A percentile compares a stretch with the other conserved stretches of the same genome.
phyloP scores from a whole-genome alignment of 2,797 vertebrate genomes.

The Epinephelus coioides region DNA sequence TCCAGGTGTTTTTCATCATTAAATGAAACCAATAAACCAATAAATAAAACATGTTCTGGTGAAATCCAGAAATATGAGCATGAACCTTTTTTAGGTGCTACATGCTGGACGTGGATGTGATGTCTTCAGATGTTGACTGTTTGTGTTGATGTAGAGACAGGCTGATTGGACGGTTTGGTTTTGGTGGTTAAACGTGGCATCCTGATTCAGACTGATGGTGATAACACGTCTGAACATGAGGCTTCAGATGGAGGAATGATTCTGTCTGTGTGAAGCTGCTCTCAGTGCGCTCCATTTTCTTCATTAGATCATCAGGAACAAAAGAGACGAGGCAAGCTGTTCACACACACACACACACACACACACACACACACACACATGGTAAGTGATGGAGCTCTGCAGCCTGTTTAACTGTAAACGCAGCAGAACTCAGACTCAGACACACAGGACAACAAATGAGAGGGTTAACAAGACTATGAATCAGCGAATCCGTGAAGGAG shows the following conservation, averaged over 20 bases:
- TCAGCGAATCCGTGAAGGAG: background rate
- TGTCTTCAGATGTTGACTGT: background rate
- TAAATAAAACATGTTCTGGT: no score
- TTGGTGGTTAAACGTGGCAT: background rate
- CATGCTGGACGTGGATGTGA: background rate
- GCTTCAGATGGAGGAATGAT: conserved; percentile 9
- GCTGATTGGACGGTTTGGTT: background rate
- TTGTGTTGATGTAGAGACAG: background rate
- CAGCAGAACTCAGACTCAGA: conserved; percentile 8
- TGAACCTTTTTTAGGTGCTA: no score
- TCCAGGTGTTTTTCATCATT: no score
- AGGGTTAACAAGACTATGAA: background rate
- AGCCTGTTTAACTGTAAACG: conserved; percentile 41
- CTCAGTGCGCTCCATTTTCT: conserved; percentile 53
- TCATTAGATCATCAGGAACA: conserved; percentile 29
- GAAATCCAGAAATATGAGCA: no score
- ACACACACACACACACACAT: conserved; percentile 39
- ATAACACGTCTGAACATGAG: background rate
- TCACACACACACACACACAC: conserved; percentile 27
- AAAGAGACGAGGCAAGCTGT: conserved; percentile 44
- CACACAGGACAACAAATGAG: conserved; percentile 1
- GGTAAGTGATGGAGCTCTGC: conserved; percentile 52
- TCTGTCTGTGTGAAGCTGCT: conserved; percentile 11
- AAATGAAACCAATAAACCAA: no score
- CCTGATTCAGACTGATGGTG: background rate